A percentile compares a stretch with the other conserved stretches of the same genome.
Conservation (phyloP, 2,113 vertebrate genomes). For the Bos indicus region DNA sequence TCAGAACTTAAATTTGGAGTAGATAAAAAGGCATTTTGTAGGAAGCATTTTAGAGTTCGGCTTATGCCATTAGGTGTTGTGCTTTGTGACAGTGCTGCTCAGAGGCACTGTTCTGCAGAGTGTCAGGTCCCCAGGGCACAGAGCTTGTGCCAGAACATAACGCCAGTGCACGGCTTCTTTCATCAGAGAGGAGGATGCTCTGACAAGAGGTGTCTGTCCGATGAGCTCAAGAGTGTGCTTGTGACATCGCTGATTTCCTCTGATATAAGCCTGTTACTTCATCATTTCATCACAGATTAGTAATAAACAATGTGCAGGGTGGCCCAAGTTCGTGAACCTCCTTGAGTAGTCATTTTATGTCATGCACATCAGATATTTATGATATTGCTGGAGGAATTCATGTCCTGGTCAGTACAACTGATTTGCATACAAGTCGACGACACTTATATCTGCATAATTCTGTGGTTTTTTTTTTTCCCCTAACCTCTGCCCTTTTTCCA, state of each 20-base stretch:
- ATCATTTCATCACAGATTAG: neutral
- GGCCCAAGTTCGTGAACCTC: neutral
- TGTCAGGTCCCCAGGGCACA: neutral
- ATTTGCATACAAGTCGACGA: neutral
- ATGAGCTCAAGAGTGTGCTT: neutral
- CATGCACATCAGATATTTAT: neutral
- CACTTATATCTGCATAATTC: constrained; percentile 27
- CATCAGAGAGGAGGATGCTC: neutral
- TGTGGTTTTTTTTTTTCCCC: neutral
- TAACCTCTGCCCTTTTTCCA: neutral
- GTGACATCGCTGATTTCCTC: neutral
- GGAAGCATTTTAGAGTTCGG: neutral
- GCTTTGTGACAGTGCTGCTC: neutral
- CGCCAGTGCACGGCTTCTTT: neutral
- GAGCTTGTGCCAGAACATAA: neutral
- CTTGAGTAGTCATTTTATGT: neutral
- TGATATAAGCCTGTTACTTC: neutral
- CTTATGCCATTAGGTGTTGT: neutral
- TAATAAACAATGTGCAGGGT: neutral
- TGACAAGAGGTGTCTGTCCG: neutral
- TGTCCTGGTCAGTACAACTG: neutral
- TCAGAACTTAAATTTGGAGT: constrained; percentile 5
- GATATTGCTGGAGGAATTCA: neutral
- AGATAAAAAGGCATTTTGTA: neutral
- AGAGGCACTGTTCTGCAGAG: neutral